Percentiles rank a stretch among this genome's conserved stretches.
These are phyloP conservation scores for Cremastobaeus sp. DNA, from an alignment of 2,888 invertebrate species.

Conservation along the genomic window DNA sequence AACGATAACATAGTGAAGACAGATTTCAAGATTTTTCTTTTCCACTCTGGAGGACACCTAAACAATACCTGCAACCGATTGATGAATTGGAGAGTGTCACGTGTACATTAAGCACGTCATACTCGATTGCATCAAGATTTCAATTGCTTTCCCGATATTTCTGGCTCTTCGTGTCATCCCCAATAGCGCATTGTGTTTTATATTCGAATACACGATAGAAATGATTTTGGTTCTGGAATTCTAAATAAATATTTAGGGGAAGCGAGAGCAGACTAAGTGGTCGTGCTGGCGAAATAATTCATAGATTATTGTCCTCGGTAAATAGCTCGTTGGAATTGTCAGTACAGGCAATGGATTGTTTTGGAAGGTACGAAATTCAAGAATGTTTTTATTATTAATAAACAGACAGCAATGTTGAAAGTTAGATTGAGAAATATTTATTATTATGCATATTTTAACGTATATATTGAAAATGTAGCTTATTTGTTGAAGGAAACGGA, in stretches of 20 bases:
- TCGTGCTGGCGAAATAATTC: slow-evolving; percentile 38
- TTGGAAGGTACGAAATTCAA: too few relatives aligned
- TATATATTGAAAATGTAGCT: too few relatives aligned
- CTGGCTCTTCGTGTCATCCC: slow-evolving; percentile 23
- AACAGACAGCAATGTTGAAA: too few relatives aligned
- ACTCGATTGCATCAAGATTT: slow-evolving; percentile 22
- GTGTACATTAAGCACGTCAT: slow-evolving; percentile 12
- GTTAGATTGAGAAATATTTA: too few relatives aligned
- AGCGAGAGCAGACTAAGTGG: slow-evolving; percentile 10
- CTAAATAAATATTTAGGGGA: slow-evolving; percentile 22
- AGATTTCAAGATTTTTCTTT: too few relatives aligned
- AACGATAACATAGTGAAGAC: too few relatives aligned
- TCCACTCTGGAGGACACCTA: too few relatives aligned
- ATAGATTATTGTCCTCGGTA: slow-evolving; percentile 37
- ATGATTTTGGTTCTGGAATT: slow-evolving; percentile 12
- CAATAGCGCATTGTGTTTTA: slow-evolving; percentile 13
- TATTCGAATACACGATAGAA: slow-evolving; percentile 21
- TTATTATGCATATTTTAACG: too few relatives aligned
- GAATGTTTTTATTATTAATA: too few relatives aligned
- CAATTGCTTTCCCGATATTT: slow-evolving; percentile 39
- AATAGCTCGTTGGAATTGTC: slow-evolving; percentile 49
- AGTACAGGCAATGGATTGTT: slow-evolving; percentile 27
- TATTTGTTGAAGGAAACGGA: too few relatives aligned
- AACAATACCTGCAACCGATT: too few relatives aligned
- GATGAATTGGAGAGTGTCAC: too few relatives aligned